Base-by-base conservation (phyloP, 30 jellyfish, hydroid and myxozoan species). In the Nemopilema nomurai region DNA sequence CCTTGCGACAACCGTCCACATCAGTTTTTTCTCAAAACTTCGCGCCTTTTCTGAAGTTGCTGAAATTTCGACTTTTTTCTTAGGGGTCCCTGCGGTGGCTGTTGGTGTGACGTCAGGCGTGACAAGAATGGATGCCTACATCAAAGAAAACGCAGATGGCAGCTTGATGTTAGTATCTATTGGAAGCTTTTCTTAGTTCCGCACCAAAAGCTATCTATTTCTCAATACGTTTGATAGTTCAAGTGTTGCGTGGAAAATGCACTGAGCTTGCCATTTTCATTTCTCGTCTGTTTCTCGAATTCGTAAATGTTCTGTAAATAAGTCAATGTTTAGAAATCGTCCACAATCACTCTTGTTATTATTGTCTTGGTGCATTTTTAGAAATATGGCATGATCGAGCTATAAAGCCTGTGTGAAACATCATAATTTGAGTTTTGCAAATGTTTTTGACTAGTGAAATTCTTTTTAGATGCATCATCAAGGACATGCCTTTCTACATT, bases 401-500 rank as follows among this genome's bases (percentile, higher is more conserved):
- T 0, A 63, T 17, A 63, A 17, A n/a, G 7, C 0, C 21, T 6
- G 0, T 63, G 1, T 1, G 28, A 9, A 23, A 17, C n/a, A 23
- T 20, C 30, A 17, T 63, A 7, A 67, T 16, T 22, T 23, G 20
- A n/a, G 18, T 1, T 67, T 67, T 67, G 20, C 0, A 23, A n/a
- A 9, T 1, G 23, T 23, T 23, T 23, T 29, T 18, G 20, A 9
- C 76, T 16, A 18, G 1, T 67, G 20, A 19, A 23, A 20, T 23
- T 18, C 76, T 9, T 67, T 23, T 67, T 67, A 67, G 76, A 49
- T 82, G 91, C 71, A 69, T 82, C 29, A 22, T 82, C 20, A 4
- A 50, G 18, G 84, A 74, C n/a, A 53, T 67, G 9, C 76, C 91
- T 0, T 82, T 82, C 76, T 69, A 82, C 76, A 1, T 82, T 29